Evolutionary conservation across 2,888 invertebrate genomes (phyloP), one percentile per base, ranked within the genome.

Genomic region (Magallana nippona): DNA sequence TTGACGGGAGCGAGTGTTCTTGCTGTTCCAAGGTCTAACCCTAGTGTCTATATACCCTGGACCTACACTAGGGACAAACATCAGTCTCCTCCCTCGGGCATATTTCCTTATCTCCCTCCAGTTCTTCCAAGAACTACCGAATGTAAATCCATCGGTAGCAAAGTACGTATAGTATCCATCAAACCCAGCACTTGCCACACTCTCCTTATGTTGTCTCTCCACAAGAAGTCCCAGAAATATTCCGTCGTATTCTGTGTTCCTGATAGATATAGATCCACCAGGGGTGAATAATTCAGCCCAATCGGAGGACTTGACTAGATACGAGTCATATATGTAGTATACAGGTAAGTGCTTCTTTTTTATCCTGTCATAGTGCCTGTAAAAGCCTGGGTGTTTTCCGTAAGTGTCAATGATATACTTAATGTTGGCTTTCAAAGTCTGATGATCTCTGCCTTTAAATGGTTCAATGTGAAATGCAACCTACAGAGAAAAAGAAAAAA

Each of bases 41-140:
- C 95, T 88, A 0, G 96, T 95, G 89, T 96, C 96, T 10, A 96
- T 95, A 93, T 96, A 96, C 27, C 96, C 96, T 1, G 96, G 96
- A 0, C 96, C 96, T 11, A 96, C 95, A 22, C 96, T 96, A 15
- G 96, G 96, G 83, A 96, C 95, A 91, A 96, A 96, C 55, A 93
- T 56, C 82, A 92, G 82, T 55, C 89, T 87, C 27, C 89, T 88
- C 0, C 84, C 58, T 44, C 85, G 84, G 5, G 93, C 92, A 87
- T 88, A 89, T n/a, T 86, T 55, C 8, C 89, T 82, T 13, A 93
- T 86, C 11, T 80, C 56, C 13, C 82, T 83, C 94, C 94, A 94
- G 78, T 91, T 90, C 8, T 84, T 84, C 88, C 91, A 96, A 1
- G 96, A 95, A 85, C 96, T 96, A 5, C 96, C 96, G 90, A 95